phyloP scores from a whole-genome alignment of 2,113 vertebrate genomes.

The Cromileptes altivelis region DNA sequence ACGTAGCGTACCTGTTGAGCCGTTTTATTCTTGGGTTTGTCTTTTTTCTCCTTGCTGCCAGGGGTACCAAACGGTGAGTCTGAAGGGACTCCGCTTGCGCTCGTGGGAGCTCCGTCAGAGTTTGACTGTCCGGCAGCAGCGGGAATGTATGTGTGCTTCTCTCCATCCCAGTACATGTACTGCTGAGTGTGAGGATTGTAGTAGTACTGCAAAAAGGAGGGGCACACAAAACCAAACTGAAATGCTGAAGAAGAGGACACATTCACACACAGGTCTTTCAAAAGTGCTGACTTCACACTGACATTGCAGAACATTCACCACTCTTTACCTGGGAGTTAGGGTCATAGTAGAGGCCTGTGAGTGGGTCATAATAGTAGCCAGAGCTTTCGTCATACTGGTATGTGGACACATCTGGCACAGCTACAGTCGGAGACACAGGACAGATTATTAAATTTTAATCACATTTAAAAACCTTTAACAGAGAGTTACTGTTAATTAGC shows the following conservation, averaged over 20 bases:
- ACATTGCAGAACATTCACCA: neutral
- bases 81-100: constrained; percentile 66
- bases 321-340: constrained; percentile 90
- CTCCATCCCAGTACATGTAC: constrained; percentile 95
- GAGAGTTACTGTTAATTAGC: neutral
- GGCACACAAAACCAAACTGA: neutral
- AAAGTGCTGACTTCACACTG: neutral
- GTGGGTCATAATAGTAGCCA: constrained; percentile 91
- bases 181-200: constrained; percentile 91
- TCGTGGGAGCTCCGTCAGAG: constrained; percentile 62
- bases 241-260: neutral
- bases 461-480: neutral
- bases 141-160: constrained; percentile 87
- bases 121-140: constrained; percentile 82
- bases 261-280: neutral
- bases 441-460: neutral
- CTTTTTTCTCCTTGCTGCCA: constrained; percentile 89
- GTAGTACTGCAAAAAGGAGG: constrained; percentile 86
- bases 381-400: constrained; percentile 93
- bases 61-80: constrained; percentile 67
- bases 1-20: constrained; percentile 88
- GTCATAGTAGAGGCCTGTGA: constrained; percentile 93
- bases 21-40: constrained; percentile 92
- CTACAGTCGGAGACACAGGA: constrained; percentile 69
- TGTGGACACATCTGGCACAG: constrained; percentile 92